These are phyloP conservation scores for Sciaenops ocellatus DNA, from an alignment of 2,797 vertebrate species.

Conservation along the genomic window DNA sequence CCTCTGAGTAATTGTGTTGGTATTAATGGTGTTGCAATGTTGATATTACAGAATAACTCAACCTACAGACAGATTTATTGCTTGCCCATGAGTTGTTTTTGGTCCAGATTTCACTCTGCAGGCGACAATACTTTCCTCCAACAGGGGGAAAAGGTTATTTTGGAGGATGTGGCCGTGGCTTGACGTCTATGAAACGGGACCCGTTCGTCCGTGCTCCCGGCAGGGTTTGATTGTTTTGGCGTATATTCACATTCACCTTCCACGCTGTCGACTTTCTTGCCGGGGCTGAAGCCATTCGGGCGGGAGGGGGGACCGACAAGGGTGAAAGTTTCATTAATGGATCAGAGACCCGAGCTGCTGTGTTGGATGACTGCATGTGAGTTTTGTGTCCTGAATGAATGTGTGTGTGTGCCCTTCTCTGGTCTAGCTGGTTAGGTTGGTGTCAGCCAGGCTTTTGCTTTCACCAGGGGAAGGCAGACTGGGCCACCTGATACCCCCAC, in stretches of 20 bases:
- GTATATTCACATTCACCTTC: constrained; percentile 26
- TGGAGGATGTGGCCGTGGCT: constrained; percentile 47
- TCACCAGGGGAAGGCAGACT: constrained; percentile 48
- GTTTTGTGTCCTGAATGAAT: constrained; percentile 21
- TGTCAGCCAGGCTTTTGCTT: constrained; percentile 66
- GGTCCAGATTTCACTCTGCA: constrained; percentile 45
- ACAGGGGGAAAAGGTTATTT: constrained; percentile 23
- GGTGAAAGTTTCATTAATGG: constrained; percentile 43
- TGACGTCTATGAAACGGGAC: constrained; percentile 34
- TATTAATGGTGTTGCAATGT: constrained; percentile 65
- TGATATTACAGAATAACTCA: constrained; percentile 64
- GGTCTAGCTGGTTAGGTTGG: constrained; percentile 73
- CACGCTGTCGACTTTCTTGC: constrained; percentile 20
- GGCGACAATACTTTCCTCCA: constrained; percentile 28
- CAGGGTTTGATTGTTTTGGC: constrained; percentile 49
- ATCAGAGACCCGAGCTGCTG: constrained; percentile 27
- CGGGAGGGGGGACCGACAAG: constrained; percentile 4
- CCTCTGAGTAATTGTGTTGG: constrained; percentile 56
- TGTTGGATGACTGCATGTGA: constrained; percentile 21
- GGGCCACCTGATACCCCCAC: constrained; percentile 74
- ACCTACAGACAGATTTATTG: constrained; percentile 61
- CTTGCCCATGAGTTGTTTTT: constrained; percentile 52
- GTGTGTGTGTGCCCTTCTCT: constrained; percentile 53
- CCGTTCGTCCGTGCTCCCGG: constrained; percentile 33
- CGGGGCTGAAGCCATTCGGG: not conserved